A percentile compares a stretch with the other conserved stretches of the same genome.
Conservation (phyloP, 2,888 invertebrate genomes). For the Cheilosia vernalis region DNA sequence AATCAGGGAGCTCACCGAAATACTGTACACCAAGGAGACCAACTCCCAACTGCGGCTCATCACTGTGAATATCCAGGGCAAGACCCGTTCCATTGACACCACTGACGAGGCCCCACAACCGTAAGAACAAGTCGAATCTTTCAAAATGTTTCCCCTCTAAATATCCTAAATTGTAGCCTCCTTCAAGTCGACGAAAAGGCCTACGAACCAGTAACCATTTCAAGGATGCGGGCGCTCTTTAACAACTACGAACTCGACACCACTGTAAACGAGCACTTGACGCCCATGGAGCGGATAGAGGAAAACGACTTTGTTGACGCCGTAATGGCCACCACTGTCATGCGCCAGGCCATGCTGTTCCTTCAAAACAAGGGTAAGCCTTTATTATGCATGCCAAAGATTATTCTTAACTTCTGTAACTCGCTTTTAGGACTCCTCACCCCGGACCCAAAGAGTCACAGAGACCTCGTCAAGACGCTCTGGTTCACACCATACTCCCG, state of each 20-base stretch:
- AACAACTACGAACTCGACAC: constrained; percentile 94
- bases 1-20: constrained; percentile 88
- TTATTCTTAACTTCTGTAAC: background rate
- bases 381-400: background rate
- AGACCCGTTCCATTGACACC: constrained; percentile 88
- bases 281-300: constrained; percentile 89
- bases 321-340: constrained; percentile 90
- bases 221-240: constrained; percentile 88
- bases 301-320: constrained; percentile 91
- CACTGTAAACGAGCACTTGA: constrained; percentile 90
- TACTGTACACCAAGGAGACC: constrained; percentile 88
- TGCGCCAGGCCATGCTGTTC: constrained; percentile 86
- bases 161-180: constrained; percentile 85
- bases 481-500: constrained; percentile 94
- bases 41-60: constrained; percentile 90
- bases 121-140: constrained; percentile 84
- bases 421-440: constrained; percentile 85
- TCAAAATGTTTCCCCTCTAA: background rate
- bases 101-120: constrained; percentile 90
- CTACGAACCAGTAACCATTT: constrained; percentile 86
- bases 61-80: constrained; percentile 89
- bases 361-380: constrained; percentile 85
- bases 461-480: constrained; percentile 88
- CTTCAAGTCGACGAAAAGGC: constrained; percentile 86
- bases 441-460: constrained; percentile 88